A percentile compares a stretch with the other conserved stretches of the same genome.
Conservation (phyloP, 1,140 invertebrate genomes). For the Mercenaria mercenaria region DNA sequence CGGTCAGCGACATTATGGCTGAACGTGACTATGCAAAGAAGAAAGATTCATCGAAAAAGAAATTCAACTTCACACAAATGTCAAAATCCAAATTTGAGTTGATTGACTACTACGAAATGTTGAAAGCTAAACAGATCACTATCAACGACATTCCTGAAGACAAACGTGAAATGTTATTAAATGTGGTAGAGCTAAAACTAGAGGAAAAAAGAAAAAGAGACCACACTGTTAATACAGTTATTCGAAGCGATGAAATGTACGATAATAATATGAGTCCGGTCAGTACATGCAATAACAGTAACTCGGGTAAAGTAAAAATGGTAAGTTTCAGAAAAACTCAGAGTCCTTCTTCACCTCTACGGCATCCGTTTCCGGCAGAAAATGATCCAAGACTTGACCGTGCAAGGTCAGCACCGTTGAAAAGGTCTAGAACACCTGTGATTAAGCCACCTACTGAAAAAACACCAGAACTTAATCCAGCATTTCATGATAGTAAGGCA, state of each 20-base stretch:
- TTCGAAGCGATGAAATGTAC: constrained; percentile 64
- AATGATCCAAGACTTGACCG: constrained; percentile 34
- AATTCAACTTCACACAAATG: constrained; percentile 50
- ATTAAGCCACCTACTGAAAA: constrained; percentile 51
- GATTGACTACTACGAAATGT: constrained; percentile 76
- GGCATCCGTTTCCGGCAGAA: neutral
- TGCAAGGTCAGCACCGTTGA: constrained; percentile 52
- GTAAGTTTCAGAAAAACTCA: constrained; percentile 62
- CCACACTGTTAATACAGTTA: constrained; percentile 49
- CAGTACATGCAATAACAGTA: neutral
- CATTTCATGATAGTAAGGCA: constrained; percentile 34
- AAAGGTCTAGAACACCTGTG: constrained; percentile 56
- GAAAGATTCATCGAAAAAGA: constrained; percentile 3
- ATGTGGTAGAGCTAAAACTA: constrained; percentile 45
- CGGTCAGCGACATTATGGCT: constrained; percentile 62
- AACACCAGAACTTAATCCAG: constrained; percentile 49
- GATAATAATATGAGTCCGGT: constrained; percentile 58
- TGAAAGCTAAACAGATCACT: constrained; percentile 66
- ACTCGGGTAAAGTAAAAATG: constrained; percentile 39
- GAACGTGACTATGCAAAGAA: constrained; percentile 55
- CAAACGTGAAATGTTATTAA: constrained; percentile 58
- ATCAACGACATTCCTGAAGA: constrained; percentile 52
- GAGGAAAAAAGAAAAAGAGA: constrained; percentile 62
- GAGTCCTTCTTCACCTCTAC: constrained; percentile 17
- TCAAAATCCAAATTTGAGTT: constrained; percentile 72